Evolutionary conservation across 2,797 vertebrate species (phyloP).

Genomic region (Gadopsis marmoratus): DNA sequence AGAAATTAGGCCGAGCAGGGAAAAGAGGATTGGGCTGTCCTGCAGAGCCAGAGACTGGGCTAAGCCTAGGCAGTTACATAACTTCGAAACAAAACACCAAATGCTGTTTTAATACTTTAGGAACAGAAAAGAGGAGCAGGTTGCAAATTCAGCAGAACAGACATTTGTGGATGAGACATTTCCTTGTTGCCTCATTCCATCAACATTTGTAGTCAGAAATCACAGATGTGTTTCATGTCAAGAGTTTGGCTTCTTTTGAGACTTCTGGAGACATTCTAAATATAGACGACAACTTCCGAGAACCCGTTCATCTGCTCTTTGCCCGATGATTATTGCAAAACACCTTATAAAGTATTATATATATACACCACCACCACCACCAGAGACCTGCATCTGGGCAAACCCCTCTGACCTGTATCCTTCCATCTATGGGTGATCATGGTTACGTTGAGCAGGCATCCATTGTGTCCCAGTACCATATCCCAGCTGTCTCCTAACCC

Average conservation of each 20-base stretch:
- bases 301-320: not conserved
- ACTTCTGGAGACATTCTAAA: not conserved
- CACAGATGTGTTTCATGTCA: not conserved
- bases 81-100: conserved; percentile 60
- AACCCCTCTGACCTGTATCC: conserved; percentile 5
- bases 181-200: not conserved
- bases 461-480: conserved; percentile 70
- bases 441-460: conserved; percentile 65
- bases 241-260: not conserved
- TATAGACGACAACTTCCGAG: not conserved
- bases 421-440: conserved; percentile 26
- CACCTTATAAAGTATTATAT: not conserved
- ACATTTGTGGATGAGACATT: not conserved
- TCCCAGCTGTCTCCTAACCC: conserved; percentile 77
- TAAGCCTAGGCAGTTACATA: conserved; percentile 66
- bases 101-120: conserved; percentile 46
- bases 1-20: conserved; percentile 79
- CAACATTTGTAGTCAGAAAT: not conserved
- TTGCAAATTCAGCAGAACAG: conserved; percentile 65
- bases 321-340: not conserved
- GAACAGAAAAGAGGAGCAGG: conserved; percentile 39
- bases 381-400: not conserved
- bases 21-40: conserved; percentile 74
- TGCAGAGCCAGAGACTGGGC: conserved; percentile 58
- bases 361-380: too few species aligned